A percentile compares a stretch with the other conserved stretches of the same genome.
Evolutionary conservation across 2,888 invertebrate genomes (phyloP).

Genomic region (Latheticus oryzae): DNA sequence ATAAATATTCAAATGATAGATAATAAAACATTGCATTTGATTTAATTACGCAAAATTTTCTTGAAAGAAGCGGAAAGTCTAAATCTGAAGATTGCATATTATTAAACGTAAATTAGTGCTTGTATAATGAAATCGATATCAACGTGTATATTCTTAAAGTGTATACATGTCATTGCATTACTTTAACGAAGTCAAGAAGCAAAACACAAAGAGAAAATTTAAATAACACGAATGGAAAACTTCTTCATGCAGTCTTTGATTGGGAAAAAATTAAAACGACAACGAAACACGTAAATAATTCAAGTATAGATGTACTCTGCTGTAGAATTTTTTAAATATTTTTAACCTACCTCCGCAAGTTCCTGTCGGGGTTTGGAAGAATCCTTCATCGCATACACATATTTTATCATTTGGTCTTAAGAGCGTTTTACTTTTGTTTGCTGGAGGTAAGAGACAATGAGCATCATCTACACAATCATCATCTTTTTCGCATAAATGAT

Average conservation of each 20-base stretch:
- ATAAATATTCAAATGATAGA: conserved; percentile 34
- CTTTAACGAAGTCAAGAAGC: not conserved
- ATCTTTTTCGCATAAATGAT: conserved; percentile 58
- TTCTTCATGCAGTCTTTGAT: conserved; percentile 8
- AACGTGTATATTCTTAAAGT: conserved; percentile 13
- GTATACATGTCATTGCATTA: not conserved
- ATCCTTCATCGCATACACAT: conserved; percentile 56
- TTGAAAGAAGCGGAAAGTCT: conserved; percentile 5
- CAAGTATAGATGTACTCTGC: no score
- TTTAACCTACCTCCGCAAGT: conserved; percentile 50
- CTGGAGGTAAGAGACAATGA: conserved; percentile 52
- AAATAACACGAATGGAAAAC: conserved; percentile 12
- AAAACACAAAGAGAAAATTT: conserved; percentile 11
- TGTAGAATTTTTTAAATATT: conserved; percentile 8
- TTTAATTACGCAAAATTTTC: conserved; percentile 29
- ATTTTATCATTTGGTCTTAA: conserved; percentile 41
- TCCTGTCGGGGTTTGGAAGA: conserved; percentile 44
- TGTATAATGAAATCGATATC: no score
- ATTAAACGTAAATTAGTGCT: conserved; percentile 48
- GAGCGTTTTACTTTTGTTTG: conserved; percentile 47
- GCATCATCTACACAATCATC: conserved; percentile 61
- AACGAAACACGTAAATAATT: no score
- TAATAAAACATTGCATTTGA: conserved; percentile 20
- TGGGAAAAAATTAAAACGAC: no score
- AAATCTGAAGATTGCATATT: conserved; percentile 46